Evolutionary conservation across 2,888 invertebrate species (phyloP).

Genomic region (Elegia similella): DNA sequence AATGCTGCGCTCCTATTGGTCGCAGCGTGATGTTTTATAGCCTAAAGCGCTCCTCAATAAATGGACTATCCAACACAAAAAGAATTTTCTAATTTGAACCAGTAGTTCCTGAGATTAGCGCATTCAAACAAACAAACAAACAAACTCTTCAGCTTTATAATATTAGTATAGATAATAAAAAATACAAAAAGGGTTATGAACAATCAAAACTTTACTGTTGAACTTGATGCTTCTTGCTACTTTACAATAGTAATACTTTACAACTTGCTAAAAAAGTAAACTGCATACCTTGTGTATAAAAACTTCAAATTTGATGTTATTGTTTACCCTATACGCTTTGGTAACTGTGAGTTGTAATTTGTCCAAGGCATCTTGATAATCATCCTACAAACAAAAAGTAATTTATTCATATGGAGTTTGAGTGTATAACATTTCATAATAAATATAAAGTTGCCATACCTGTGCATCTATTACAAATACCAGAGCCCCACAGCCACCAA

Average conservation of each 20-base stretch:
- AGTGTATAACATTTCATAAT: background rate
- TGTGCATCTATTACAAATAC: constrained; percentile 99
- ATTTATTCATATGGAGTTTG: background rate
- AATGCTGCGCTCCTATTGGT: too few species aligned
- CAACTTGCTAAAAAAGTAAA: constrained; percentile 17
- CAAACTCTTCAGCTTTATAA: too few species aligned
- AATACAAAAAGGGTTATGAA: too few species aligned
- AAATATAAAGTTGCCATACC: constrained; percentile 53
- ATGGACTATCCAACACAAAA: too few species aligned
- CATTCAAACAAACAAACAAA: too few species aligned
- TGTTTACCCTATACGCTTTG: constrained; percentile 97
- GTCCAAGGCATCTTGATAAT: constrained; percentile 97
- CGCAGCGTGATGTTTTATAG: too few species aligned
- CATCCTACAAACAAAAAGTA: constrained; percentile 85
- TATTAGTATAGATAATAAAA: too few species aligned
- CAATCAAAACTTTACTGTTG: too few species aligned
- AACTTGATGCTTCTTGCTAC: too few species aligned
- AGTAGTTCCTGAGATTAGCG: too few species aligned
- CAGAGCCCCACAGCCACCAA: constrained; percentile 97
- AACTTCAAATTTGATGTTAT: constrained; percentile 97
- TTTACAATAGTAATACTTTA: constrained; percentile 6
- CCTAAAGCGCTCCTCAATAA: too few species aligned
- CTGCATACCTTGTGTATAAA: constrained; percentile 95
- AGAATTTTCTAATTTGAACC: too few species aligned
- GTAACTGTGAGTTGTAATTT: constrained; percentile 96